A percentile compares a stretch with the other conserved stretches of the same genome.
Evolutionary conservation across 2,113 vertebrate genomes (phyloP).

Genomic region (western clawed frog (Xenopus tropicalis)): DNA sequence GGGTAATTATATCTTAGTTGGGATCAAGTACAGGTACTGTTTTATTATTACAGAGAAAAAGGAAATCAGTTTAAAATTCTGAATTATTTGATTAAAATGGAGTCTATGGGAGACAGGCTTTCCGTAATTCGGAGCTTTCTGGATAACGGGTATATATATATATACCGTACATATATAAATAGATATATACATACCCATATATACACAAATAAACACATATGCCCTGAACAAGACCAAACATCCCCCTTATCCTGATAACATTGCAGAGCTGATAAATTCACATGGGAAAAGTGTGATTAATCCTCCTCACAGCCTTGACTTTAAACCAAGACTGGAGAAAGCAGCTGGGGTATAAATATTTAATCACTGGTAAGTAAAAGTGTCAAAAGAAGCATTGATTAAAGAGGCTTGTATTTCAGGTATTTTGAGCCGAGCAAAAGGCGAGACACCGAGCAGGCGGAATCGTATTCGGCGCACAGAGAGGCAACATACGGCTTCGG

Average conservation of each 20-base stretch:
- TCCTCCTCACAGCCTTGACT: conserved; percentile 45
- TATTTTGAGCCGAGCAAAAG: conserved; percentile 10
- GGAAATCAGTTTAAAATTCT: too few relatives aligned
- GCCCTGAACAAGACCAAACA: conserved; percentile 1
- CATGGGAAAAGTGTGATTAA: conserved; percentile 41
- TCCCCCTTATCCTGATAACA: conserved; percentile 11
- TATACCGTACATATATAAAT: too few relatives aligned
- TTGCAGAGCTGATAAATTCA: conserved; percentile 41
- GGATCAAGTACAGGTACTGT: too few relatives aligned
- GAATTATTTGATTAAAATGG: too few relatives aligned
- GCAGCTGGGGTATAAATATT: conserved; percentile 45
- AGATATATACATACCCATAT: too few relatives aligned
- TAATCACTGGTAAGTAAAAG: conserved; percentile 40
- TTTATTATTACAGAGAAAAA: too few relatives aligned
- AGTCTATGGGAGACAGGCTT: too few relatives aligned
- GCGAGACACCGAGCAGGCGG: conserved; percentile 1
- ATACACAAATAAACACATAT: too few relatives aligned
- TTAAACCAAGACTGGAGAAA: conserved; percentile 28
- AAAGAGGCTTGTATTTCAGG: conserved; percentile 43
- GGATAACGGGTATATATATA: too few relatives aligned
- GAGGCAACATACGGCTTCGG: background rate
- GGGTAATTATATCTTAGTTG: too few relatives aligned
- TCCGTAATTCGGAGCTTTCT: too few relatives aligned
- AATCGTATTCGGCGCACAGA: background rate
- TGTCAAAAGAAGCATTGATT: conserved; percentile 44